Conservation (phyloP, 2,888 invertebrate genomes). For the Erebia aethiops region DNA sequence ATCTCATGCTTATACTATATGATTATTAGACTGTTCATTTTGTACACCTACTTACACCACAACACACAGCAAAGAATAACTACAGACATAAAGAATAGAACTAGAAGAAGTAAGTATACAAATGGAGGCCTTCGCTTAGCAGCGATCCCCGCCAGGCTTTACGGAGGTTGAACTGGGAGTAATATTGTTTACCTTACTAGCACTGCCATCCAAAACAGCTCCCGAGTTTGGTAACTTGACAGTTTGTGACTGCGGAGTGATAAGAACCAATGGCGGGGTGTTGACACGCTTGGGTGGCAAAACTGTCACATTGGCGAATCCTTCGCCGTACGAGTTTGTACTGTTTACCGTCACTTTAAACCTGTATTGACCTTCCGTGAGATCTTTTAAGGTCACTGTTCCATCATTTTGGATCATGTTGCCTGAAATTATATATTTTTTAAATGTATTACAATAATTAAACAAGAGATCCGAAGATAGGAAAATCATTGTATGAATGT, state of each 20-base stretch:
- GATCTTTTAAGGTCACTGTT: slow-evolving; percentile 91
- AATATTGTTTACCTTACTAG: slow-evolving; percentile 75
- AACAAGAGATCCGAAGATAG: too few relatives aligned
- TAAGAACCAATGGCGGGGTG: slow-evolving; percentile 91
- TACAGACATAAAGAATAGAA: too few relatives aligned
- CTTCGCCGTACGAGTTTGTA: slow-evolving; percentile 89
- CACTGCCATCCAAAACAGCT: slow-evolving; percentile 94
- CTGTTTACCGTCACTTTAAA: slow-evolving; percentile 94
- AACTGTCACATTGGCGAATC: slow-evolving; percentile 95
- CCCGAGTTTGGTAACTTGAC: slow-evolving; percentile 95
- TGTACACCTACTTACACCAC: too few relatives aligned
- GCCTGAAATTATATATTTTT: slow-evolving; percentile 67
- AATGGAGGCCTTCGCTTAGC: too few relatives aligned
- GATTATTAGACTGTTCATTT: too few relatives aligned
- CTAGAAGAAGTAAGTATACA: too few relatives aligned
- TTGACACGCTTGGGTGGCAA: slow-evolving; percentile 92
- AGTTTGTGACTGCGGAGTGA: slow-evolving; percentile 92
- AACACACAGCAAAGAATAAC: too few relatives aligned
- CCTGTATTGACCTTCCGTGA: slow-evolving; percentile 93
- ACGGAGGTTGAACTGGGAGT: too few relatives aligned
- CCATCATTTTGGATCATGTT: slow-evolving; percentile 93
- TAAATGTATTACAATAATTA: not conserved
- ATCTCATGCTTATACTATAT: too few relatives aligned
- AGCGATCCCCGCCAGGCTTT: too few relatives aligned
- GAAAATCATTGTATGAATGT: too few relatives aligned